Conservation (phyloP, 2,113 vertebrate species). For the Festucalex cinctus region DNA sequence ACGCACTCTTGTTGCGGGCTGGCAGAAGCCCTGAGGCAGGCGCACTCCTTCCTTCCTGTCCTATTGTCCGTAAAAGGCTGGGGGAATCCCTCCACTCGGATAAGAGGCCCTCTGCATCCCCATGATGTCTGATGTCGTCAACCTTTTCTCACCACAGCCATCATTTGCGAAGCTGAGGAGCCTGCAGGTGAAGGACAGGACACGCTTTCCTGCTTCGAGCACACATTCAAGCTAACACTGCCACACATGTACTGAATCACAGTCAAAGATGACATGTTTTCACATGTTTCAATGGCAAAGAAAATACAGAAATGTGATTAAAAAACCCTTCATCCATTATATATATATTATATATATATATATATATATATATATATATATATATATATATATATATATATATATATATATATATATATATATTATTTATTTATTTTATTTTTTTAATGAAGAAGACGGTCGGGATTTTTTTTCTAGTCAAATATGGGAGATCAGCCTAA, state of each 20-base stretch:
- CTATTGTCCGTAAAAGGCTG: slow-evolving; percentile 61
- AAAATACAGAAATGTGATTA: too few species aligned
- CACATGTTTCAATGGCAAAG: too few species aligned
- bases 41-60: slow-evolving; percentile 69
- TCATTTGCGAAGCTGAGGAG: slow-evolving; percentile 39
- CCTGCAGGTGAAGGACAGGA: slow-evolving; percentile 59
- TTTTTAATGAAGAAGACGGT: too few species aligned
- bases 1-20: slow-evolving; percentile 45
- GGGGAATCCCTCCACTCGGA: slow-evolving; percentile 71
- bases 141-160: slow-evolving; percentile 20
- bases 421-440: too few species aligned
- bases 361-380: too few species aligned
- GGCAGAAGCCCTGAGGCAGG: slow-evolving; percentile 35
- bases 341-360: too few species aligned
- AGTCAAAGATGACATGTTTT: too few species aligned
- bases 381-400: too few species aligned
- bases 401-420: too few species aligned
- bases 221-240: slow-evolving; percentile 6
- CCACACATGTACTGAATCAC: neutral
- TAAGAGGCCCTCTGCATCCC: slow-evolving; percentile 37
- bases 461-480: too few species aligned
- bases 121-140: slow-evolving; percentile 43
- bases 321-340: too few species aligned
- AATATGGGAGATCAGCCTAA: too few species aligned
- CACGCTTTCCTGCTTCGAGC: slow-evolving; percentile 33